These are phyloP conservation scores for Hemiscyllium ocellatum DNA, from an alignment of 2,113 vertebrate genomes.

Conservation along the genomic window DNA sequence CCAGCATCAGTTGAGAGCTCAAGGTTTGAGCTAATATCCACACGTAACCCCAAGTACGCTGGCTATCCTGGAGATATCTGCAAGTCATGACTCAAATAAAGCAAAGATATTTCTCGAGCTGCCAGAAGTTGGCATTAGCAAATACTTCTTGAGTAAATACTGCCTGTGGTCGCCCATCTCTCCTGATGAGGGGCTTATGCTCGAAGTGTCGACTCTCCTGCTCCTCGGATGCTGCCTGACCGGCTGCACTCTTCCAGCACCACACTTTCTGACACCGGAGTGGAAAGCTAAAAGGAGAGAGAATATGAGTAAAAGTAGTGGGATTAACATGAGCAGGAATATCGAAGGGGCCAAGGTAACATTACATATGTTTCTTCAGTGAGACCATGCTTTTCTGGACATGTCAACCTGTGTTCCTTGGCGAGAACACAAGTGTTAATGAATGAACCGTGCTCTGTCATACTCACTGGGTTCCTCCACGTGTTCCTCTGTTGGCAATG, in stretches of 20 bases:
- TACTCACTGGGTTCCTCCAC: not conserved
- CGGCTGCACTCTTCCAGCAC: no score
- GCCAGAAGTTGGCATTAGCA: not conserved
- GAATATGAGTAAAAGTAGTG: not conserved
- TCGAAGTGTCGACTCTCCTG: no score
- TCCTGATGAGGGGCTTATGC: not conserved
- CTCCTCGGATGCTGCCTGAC: no score
- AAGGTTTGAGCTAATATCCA: not conserved
- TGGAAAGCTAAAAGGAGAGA: not conserved
- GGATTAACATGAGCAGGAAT: not conserved
- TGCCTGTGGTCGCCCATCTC: not conserved
- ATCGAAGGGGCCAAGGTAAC: not conserved
- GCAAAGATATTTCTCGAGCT: not conserved
- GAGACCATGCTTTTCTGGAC: not conserved
- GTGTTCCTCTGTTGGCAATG: not conserved
- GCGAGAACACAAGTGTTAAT: conserved; percentile 7
- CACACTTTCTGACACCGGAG: not conserved
- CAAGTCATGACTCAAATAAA: not conserved
- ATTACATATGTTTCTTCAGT: conserved; percentile 3
- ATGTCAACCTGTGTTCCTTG: not conserved
- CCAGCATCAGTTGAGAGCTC: not conserved
- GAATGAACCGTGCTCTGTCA: not conserved
- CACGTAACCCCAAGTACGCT: not conserved
- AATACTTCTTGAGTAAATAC: not conserved
- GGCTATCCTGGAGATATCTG: not conserved